These are phyloP conservation scores for Marisa cornuarietis DNA, from an alignment of 1,140 invertebrate genomes.

Conservation along the genomic window DNA sequence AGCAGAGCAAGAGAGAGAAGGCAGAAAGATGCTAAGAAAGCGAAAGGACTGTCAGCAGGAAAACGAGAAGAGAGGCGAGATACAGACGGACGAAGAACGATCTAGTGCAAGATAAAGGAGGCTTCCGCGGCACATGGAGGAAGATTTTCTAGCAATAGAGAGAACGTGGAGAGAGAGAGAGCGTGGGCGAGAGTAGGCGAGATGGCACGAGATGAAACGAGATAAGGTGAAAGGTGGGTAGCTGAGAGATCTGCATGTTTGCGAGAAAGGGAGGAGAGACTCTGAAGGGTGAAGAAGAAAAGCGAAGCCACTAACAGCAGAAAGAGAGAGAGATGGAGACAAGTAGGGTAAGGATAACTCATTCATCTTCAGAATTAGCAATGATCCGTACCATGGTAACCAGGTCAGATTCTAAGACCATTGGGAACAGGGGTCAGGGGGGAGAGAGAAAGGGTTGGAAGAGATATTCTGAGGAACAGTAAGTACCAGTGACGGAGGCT, in stretches of 20 bases:
- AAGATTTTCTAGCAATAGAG: not conserved
- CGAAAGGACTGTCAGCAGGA: not conserved
- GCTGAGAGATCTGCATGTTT: not conserved
- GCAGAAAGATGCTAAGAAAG: not conserved
- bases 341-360: conserved; percentile 15
- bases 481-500: no score
- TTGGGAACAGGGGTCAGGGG: not conserved
- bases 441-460: not conserved
- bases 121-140: not conserved
- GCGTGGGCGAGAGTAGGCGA: conserved; percentile 1
- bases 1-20: not conserved
- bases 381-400: not conserved
- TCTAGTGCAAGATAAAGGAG: not conserved
- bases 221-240: not conserved
- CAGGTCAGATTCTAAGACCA: not conserved
- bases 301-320: not conserved
- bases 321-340: conserved; percentile 7
- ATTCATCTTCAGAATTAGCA: not conserved
- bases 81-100: not conserved
- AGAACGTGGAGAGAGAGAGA: not conserved
- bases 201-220: not conserved
- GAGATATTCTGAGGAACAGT: not conserved
- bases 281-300: not conserved
- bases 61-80: not conserved
- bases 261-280: not conserved